Conservation (phyloP, 2,113 vertebrate genomes). For the Apteryx owenii region DNA sequence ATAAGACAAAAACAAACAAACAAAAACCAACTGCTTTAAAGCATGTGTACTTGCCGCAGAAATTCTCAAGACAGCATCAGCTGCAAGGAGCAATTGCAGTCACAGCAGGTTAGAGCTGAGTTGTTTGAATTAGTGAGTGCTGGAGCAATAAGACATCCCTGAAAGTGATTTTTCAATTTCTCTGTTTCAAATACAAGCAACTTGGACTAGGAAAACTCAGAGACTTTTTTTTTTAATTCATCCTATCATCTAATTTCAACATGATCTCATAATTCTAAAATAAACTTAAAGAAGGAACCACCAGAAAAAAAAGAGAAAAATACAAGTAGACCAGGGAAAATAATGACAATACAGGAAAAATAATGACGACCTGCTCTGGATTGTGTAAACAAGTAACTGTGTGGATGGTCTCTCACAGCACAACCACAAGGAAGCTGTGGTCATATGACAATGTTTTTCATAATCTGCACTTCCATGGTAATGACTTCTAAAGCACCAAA, state of each 20-base stretch:
- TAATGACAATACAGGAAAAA: not conserved
- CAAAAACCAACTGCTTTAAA: not conserved
- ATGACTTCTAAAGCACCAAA: not conserved
- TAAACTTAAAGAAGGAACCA: not conserved
- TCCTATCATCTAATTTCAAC: not conserved
- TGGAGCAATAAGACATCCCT: not conserved
- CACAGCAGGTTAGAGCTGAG: not conserved
- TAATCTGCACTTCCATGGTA: not conserved
- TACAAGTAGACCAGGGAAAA: not conserved
- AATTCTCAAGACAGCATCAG: not conserved
- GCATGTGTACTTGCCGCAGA: not conserved
- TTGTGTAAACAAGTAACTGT: not conserved
- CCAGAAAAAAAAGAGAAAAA: not conserved
- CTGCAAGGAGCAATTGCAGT: not conserved
- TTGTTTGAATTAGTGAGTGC: not conserved
- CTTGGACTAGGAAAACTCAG: not conserved
- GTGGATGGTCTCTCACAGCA: not conserved
- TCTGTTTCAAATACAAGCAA: not conserved
- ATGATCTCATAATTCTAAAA: not conserved
- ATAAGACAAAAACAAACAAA: not conserved
- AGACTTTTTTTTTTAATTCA: not conserved
- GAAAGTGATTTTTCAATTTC: not conserved
- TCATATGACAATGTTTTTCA: not conserved
- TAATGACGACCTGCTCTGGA: not conserved
- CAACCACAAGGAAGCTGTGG: not conserved